phyloP scores from a whole-genome alignment of 2,797 vertebrate genomes.

The Syndactyla subalaris region DNA sequence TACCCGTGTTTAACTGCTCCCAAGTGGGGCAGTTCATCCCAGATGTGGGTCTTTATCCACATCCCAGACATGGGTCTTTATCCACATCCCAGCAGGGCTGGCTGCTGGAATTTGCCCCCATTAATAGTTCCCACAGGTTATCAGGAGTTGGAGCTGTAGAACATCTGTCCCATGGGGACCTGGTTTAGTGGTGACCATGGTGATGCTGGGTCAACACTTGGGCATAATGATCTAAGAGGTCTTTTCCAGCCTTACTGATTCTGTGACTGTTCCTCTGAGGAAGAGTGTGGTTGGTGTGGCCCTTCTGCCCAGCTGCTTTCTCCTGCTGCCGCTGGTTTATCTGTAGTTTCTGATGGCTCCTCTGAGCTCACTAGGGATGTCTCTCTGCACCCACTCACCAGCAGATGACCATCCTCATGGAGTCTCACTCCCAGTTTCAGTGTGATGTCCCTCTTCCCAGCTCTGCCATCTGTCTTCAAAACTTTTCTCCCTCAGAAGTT shows the following conservation, averaged over 20 bases:
- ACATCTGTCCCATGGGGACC: rapidly evolving
- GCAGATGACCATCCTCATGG: neutral
- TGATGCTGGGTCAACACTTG: neutral
- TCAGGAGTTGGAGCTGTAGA: neutral
- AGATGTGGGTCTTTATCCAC: neutral
- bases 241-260: neutral
- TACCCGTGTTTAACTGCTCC: neutral
- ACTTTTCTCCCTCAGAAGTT: neutral
- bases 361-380: rapidly evolving
- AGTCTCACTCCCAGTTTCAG: neutral
- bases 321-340: neutral
- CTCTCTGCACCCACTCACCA: neutral
- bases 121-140: neutral
- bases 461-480: neutral
- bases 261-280: neutral
- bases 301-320: neutral
- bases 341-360: neutral
- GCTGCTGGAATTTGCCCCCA: neutral
- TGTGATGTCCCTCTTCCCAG: neutral
- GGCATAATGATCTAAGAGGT: neutral
- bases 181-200: neutral
- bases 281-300: rapidly evolving
- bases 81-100: neutral
- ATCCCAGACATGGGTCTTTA: neutral
- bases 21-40: neutral